Percentiles rank a stretch among this genome's conserved stretches.
Evolutionary conservation across 2,113 vertebrate species (phyloP).

Genomic region (Aramus guarauna): DNA sequence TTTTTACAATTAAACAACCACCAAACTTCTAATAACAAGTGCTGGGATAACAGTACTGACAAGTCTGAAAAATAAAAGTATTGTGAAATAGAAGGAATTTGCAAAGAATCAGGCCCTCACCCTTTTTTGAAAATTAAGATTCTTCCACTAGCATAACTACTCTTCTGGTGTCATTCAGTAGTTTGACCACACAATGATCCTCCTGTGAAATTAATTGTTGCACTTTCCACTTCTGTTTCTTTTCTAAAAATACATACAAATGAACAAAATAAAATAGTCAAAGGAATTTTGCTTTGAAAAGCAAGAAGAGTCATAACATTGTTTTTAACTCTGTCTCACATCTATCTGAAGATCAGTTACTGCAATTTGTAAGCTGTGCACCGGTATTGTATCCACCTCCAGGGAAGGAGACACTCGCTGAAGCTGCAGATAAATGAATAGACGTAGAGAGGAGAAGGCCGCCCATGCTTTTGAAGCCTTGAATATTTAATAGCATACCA

Average conservation of each 20-base stretch:
- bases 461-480: not conserved
- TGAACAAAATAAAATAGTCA: not conserved
- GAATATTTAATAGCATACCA: not conserved
- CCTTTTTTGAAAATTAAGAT: not conserved
- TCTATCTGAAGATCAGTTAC: not conserved
- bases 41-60: not conserved
- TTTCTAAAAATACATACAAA: not conserved
- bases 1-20: not conserved
- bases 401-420: not conserved
- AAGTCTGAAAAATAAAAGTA: not conserved
- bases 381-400: not conserved
- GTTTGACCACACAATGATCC: not conserved
- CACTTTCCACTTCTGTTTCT: not conserved
- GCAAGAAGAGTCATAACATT: not conserved
- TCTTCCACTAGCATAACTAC: not conserved
- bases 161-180: not conserved
- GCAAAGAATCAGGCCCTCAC: not conserved
- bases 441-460: not conserved
- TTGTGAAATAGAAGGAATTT: not conserved
- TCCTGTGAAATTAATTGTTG: not conserved
- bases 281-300: not conserved
- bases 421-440: not conserved
- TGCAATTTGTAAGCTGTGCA: not conserved
- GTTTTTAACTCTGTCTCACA: not conserved
- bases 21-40: not conserved